These are phyloP conservation scores for Standfussiana lucernea DNA, from an alignment of 2,888 invertebrate species.

Conservation along the genomic window DNA sequence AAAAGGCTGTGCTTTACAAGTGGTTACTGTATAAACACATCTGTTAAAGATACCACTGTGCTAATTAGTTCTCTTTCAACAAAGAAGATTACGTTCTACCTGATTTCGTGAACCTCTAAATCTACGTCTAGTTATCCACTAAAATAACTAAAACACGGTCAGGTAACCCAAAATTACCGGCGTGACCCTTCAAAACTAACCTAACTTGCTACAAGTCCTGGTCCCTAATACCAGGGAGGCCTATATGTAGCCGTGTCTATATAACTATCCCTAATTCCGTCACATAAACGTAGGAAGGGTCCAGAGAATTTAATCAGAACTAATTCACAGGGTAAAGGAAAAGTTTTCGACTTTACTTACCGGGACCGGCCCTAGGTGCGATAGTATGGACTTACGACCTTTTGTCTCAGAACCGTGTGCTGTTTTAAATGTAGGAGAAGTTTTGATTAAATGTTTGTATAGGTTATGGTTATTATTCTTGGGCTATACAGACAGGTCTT, in stretches of 20 bases:
- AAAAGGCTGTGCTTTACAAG: neutral
- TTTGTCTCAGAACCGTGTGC: constrained; percentile 36
- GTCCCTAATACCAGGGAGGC: constrained; percentile 41
- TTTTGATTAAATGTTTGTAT: constrained; percentile 50
- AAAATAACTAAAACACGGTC: constrained; percentile 56
- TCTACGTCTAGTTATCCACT: constrained; percentile 36
- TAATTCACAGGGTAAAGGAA: constrained; percentile 65
- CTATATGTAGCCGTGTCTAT: constrained; percentile 23
- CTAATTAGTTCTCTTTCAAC: neutral
- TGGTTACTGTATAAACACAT: neutral
- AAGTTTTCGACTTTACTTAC: constrained; percentile 55
- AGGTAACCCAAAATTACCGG: constrained; percentile 53
- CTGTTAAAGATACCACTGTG: neutral
- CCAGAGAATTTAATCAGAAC: constrained; percentile 70
- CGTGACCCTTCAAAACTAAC: constrained; percentile 58
- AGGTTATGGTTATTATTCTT: constrained; percentile 29
- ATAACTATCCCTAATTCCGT: constrained; percentile 49
- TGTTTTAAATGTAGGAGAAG: constrained; percentile 46
- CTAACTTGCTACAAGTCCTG: constrained; percentile 58
- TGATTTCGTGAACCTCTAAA: constrained; percentile 6
- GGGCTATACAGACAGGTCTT: neutral
- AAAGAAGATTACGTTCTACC: constrained; percentile 3
- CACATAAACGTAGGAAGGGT: constrained; percentile 58
- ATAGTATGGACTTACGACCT: constrained; percentile 43
- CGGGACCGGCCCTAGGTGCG: constrained; percentile 29